Evolutionary conservation across 2,888 invertebrate species (phyloP).

Genomic region (Lepetodrilus schrolli): DNA sequence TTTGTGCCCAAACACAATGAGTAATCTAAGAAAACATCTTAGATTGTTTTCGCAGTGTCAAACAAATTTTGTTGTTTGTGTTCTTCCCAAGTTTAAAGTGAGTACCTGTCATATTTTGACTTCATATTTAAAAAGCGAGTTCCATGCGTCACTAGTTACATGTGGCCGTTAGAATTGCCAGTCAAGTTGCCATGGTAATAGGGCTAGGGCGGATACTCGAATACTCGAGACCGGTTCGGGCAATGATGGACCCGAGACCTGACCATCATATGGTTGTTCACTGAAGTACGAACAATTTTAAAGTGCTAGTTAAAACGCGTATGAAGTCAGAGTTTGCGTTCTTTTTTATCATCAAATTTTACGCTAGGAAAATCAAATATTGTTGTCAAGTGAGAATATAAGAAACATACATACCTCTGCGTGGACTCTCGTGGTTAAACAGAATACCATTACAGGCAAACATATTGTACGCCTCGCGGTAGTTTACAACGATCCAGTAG

Average conservation of each 20-base stretch:
- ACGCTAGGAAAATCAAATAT: background rate
- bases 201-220: no score
- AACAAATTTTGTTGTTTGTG: conserved; percentile 23
- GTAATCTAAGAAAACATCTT: conserved; percentile 22
- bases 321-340: no score
- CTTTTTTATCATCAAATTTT: no score
- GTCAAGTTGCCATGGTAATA: no score
- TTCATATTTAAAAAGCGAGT: no score
- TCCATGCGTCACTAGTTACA: no score
- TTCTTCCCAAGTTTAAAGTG: conserved; percentile 5
- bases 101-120: background rate
- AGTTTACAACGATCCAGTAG: conserved; percentile 76
- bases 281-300: no score
- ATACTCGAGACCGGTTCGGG: no score
- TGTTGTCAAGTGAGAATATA: background rate
- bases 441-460: conserved; percentile 76
- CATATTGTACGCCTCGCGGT: conserved; percentile 75
- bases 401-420: conserved; percentile 64
- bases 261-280: no score
- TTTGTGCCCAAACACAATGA: conserved; percentile 12
- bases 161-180: no score
- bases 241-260: no score
- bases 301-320: no score
- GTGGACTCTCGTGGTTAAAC: conserved; percentile 76
- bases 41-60: conserved; percentile 19